A percentile compares a stretch with the other conserved stretches of the same genome.
These are phyloP conservation scores for Diploptera punctata DNA, from an alignment of 2,888 invertebrate genomes.

Conservation along the genomic window DNA sequence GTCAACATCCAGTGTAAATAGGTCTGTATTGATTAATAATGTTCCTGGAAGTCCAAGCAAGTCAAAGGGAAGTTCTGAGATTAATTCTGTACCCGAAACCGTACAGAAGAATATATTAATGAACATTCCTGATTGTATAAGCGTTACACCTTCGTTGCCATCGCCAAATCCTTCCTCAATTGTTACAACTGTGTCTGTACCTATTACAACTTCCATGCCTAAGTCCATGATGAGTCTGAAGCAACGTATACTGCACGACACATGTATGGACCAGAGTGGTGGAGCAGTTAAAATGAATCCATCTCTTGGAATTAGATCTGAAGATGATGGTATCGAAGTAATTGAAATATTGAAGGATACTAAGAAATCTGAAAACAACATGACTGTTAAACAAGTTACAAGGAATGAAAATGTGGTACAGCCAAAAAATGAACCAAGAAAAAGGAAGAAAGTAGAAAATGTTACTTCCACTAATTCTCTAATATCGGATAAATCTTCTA, in stretches of 20 bases:
- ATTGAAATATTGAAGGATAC: conserved; percentile 33
- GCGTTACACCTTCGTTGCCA: conserved; percentile 36
- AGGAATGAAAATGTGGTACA: conserved; percentile 9
- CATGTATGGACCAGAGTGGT: conserved; percentile 43
- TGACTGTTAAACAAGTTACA: neutral
- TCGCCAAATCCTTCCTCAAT: conserved; percentile 1
- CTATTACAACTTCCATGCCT: neutral
- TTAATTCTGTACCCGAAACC: conserved; percentile 17
- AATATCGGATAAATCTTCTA: too few species aligned
- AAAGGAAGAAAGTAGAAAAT: conserved; percentile 44
- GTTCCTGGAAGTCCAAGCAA: conserved; percentile 10
- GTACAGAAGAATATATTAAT: conserved; percentile 11
- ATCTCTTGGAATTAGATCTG: neutral
- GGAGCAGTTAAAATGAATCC: conserved; percentile 46
- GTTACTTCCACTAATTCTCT: too few species aligned
- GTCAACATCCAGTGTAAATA: neutral
- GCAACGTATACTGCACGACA: conserved; percentile 49
- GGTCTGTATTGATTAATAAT: neutral
- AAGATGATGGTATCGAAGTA: conserved; percentile 37
- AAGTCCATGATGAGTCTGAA: conserved; percentile 44
- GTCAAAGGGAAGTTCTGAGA: conserved; percentile 23
- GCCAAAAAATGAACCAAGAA: conserved; percentile 19
- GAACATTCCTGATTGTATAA: conserved; percentile 42
- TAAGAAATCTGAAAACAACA: neutral
- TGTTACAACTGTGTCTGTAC: neutral